Evolutionary conservation across 2,113 vertebrate genomes (phyloP).

Genomic region (Phasianus colchicus): DNA sequence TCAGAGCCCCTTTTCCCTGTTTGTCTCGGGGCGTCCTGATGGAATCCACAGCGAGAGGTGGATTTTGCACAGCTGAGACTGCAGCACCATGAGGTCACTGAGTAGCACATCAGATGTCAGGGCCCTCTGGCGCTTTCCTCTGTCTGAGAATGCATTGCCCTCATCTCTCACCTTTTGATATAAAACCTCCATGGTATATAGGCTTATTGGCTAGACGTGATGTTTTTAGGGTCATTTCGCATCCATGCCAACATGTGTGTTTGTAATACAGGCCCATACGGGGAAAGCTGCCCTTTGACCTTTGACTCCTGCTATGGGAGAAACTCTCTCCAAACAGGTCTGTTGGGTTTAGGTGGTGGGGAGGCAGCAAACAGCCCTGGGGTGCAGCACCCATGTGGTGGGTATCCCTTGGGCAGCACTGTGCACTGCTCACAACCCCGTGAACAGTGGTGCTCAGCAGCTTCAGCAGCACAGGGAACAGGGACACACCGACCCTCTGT

Average conservation of each 20-base stretch:
- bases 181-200: not conserved
- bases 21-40: accelerated
- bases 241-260: not conserved
- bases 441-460: not conserved
- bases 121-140: not conserved
- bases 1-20: not conserved
- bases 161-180: not conserved
- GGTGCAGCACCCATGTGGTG: accelerated
- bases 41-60: not conserved
- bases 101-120: not conserved
- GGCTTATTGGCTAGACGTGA: not conserved
- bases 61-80: not conserved
- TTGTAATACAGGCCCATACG: not conserved
- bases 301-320: not conserved
- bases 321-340: slow-evolving; percentile 11
- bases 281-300: not conserved
- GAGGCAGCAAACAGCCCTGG: not conserved
- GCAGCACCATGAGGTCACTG: accelerated
- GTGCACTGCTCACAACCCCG: not conserved
- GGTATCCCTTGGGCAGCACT: accelerated
- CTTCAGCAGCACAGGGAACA: not conserved
- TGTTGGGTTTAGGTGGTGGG: not conserved
- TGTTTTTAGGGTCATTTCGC: not conserved
- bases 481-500: not conserved
- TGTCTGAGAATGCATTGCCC: not conserved